A percentile compares a stretch with the other conserved stretches of the same genome.
Conservation (phyloP, 1,140 invertebrate genomes). For the Magallana angulata region DNA sequence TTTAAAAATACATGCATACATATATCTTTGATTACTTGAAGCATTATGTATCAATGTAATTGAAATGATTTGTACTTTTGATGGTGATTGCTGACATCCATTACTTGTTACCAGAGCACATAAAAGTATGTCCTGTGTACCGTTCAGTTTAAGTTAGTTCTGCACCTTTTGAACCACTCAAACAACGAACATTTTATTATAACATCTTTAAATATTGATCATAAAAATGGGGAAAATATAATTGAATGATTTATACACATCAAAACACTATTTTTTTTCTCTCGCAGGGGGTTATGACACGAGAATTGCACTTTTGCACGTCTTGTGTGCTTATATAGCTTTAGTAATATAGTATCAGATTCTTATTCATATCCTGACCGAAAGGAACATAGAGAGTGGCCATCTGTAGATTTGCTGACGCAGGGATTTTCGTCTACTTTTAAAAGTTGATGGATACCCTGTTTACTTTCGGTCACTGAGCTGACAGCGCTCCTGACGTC, state of each 20-base stretch:
- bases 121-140: background rate
- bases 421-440: too few relatives aligned
- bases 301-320: background rate
- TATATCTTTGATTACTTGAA: background rate
- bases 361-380: background rate
- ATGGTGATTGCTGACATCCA: too few relatives aligned
- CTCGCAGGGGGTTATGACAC: background rate
- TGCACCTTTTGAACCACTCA: background rate
- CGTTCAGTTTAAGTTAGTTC: background rate
- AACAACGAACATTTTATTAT: background rate
- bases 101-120: background rate
- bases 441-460: too few relatives aligned
- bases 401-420: too few relatives aligned
- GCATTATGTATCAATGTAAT: background rate
- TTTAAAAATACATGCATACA: background rate
- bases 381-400: too few relatives aligned
- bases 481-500: too few relatives aligned
- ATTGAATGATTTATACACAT: background rate
- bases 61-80: slow-evolving; percentile 7
- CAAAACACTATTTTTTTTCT: background rate
- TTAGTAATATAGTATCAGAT: background rate
- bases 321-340: background rate
- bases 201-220: background rate
- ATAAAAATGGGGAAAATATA: background rate
- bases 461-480: too few relatives aligned